Base-by-base conservation (phyloP, 2,888 invertebrate genomes). In the Gasteruption jaculator region DNA sequence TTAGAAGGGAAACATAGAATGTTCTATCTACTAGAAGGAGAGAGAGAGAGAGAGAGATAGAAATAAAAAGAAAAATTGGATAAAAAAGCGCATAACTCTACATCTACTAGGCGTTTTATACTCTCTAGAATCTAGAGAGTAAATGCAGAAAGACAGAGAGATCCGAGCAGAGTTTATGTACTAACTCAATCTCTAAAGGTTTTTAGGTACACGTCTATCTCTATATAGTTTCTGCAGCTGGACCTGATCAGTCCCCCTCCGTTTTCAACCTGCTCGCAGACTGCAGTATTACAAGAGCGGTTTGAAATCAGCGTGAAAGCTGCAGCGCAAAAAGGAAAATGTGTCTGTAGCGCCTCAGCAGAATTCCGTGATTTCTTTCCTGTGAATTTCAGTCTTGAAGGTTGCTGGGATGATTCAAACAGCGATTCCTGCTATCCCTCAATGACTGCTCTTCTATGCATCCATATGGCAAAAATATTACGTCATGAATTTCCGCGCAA, bases 61-160 rank as follows among this genome's bases (percentile, higher is more conserved):
- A 29, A 18, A 29, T 20, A 37, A 29, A 25, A 35, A 32, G 36
- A 31, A 43, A 45, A 31, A 47, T 36, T 31, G 41, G 38, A 41
- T 35, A 54, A 46, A 55, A 53, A 49, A 45, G 41, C 49, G 49
- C 57, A 54, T 50, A 57, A 50, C 56, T 52, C 10, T 22, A 22
- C 24, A 22, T 22, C 24, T 10, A 22, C 18, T 12, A 18, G 30
- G 18, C 30, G 30, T 30, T 33, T 37, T 18, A 27, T 40, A 22
- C 20, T 25, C 24, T 33, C 39, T 10, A 22, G 21, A 29, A 27
- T 29, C 7, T 19, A 38, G 20, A 38, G 8, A 15, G 14, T 15
- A 16, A 15, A 14, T 7, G n/a, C 19, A 27, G 29, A 18, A 10
- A 32, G 15, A 14, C 19, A 26, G 18, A 21, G 21, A n/a, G 16